A percentile compares a stretch with the other conserved stretches of the same genome.
These are phyloP conservation scores for Colletes gigas DNA, from an alignment of 1,140 invertebrate genomes.

Conservation along the genomic window DNA sequence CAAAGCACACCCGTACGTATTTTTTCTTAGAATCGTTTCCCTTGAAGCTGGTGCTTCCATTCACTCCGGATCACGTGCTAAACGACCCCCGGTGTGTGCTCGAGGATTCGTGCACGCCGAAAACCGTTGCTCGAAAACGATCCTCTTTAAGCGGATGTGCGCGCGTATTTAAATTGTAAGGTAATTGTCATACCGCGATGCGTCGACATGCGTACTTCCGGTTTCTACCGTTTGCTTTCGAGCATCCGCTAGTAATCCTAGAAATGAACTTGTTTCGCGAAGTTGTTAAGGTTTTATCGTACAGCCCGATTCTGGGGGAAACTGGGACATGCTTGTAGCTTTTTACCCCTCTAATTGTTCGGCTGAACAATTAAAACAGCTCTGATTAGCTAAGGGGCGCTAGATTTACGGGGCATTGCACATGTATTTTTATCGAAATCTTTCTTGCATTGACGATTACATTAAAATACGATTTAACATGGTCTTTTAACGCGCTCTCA, in stretches of 20 bases:
- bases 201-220: not conserved
- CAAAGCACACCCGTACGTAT: not conserved
- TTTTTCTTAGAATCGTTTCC: constrained; percentile 25
- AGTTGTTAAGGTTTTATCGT: not conserved
- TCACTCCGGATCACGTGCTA: constrained; percentile 27
- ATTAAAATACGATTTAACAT: no score
- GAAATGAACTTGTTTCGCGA: not conserved
- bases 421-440: no score
- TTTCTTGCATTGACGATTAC: no score
- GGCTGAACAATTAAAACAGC: no score
- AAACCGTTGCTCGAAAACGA: not conserved
- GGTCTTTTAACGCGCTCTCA: no score
- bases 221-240: not conserved
- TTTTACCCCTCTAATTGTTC: no score
- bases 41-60: constrained; percentile 13
- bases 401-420: no score
- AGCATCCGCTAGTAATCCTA: not conserved
- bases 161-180: constrained; percentile 24
- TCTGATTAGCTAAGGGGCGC: no score
- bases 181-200: constrained; percentile 13
- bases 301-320: no score
- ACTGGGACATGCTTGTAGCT: no score
- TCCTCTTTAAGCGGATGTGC: constrained; percentile 15
- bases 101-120: constrained; percentile 1
- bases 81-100: constrained; percentile 14